Conservation (phyloP, 2,888 invertebrate genomes). For the Aphrophora alni region DNA sequence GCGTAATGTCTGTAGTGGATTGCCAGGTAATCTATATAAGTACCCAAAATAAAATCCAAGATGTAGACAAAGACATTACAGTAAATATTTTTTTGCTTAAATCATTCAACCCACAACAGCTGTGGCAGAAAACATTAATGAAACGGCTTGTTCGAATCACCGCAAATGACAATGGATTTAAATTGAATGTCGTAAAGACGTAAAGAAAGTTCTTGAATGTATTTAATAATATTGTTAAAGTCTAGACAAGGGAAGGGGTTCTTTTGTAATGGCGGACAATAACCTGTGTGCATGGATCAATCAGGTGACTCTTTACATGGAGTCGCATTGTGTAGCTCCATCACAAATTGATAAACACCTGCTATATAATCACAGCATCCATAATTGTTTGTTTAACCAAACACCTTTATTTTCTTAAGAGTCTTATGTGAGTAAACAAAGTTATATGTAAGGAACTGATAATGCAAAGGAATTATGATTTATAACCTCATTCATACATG, state of each 20-base stretch:
- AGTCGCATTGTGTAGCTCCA: neutral
- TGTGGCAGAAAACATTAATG: neutral
- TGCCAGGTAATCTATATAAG: too few species aligned
- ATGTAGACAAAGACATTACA: too few species aligned
- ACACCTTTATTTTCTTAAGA: neutral
- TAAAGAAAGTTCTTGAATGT: neutral
- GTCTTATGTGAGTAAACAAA: too few species aligned
- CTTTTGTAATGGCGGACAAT: neutral
- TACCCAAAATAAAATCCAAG: too few species aligned
- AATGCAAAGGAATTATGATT: too few species aligned
- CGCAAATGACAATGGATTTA: neutral
- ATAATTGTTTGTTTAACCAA: neutral
- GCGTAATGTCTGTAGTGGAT: too few species aligned
- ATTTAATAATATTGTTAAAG: conserved; percentile 6
- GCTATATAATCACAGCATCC: neutral
- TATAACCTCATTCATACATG: too few species aligned
- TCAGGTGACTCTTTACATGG: neutral
- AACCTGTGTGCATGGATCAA: neutral
- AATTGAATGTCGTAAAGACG: conserved; percentile 2
- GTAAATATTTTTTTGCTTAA: too few species aligned
- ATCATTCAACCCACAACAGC: neutral
- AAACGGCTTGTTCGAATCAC: neutral
- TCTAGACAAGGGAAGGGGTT: conserved; percentile 3
- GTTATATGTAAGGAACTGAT: too few species aligned
- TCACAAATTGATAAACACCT: conserved; percentile 6